phyloP scores from a whole-genome alignment of 1,140 invertebrate genomes.

The Drosophila littoralis region DNA sequence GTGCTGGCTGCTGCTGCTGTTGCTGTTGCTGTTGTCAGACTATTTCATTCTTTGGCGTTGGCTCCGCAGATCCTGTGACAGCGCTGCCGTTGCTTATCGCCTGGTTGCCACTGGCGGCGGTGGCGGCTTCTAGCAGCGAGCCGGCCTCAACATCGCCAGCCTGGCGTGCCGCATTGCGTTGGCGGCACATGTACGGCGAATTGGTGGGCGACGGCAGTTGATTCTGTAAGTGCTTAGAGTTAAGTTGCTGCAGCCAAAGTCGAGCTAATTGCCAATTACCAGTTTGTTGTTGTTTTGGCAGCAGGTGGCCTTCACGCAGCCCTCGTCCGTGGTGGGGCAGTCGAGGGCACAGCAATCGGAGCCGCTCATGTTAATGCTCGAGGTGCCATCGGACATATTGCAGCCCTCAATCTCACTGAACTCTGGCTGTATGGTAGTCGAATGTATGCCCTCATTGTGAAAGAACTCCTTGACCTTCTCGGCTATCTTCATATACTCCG shows the following conservation, averaged over 20 bases:
- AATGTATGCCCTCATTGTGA: constrained; percentile 92
- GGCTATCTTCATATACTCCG: constrained; percentile 96
- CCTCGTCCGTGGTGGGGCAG: constrained; percentile 93
- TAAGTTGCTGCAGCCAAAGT: not conserved
- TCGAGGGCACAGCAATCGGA: constrained; percentile 91
- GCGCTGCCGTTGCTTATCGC: constrained; percentile 20
- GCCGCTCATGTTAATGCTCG: constrained; percentile 83
- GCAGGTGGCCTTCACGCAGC: constrained; percentile 93
- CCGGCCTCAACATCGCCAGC: constrained; percentile 80
- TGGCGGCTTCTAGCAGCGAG: constrained; percentile 66
- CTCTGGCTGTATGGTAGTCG: constrained; percentile 97
- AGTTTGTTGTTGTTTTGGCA: constrained; percentile 86
- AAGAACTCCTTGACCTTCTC: constrained; percentile 98
- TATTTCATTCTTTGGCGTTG: constrained; percentile 69
- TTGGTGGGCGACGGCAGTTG: constrained; percentile 90
- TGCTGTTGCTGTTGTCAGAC: constrained; percentile 70
- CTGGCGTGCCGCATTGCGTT: constrained; percentile 87
- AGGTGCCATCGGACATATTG: constrained; percentile 81
- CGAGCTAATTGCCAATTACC: constrained; percentile 31
- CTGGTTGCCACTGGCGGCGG: constrained; percentile 40
- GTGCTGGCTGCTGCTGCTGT: constrained; percentile 39
- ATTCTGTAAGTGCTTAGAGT: constrained; percentile 84
- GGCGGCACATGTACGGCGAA: constrained; percentile 91
- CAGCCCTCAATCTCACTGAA: constrained; percentile 90
- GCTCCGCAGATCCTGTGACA: constrained; percentile 32